phyloP scores from a whole-genome alignment of 2,113 vertebrate species.

The Telmatochromis sp. region DNA sequence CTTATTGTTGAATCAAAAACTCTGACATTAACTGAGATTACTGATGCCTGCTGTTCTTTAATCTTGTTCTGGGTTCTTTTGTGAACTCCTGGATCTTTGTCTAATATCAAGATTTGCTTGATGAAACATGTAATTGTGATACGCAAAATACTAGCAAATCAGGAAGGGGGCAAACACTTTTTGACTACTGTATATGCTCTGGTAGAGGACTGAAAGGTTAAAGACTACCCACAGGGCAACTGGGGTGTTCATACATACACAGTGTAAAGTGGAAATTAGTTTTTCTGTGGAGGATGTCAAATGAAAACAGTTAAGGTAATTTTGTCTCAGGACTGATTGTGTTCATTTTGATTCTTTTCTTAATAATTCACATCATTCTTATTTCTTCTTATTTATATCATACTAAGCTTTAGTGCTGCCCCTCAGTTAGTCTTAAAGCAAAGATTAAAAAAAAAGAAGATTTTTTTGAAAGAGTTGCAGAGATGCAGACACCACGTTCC shows the following conservation, averaged over 20 bases:
- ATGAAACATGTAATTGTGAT: background rate
- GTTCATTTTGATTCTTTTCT: background rate
- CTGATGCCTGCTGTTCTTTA: rapidly evolving
- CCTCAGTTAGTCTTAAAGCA: rapidly evolving
- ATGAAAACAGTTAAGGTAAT: background rate
- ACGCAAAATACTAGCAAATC: rapidly evolving
- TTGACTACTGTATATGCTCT: rapidly evolving
- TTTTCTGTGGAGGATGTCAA: background rate
- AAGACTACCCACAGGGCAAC: background rate
- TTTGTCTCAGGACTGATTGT: background rate
- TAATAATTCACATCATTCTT: rapidly evolving
- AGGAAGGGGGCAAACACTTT: background rate
- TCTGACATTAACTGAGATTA: rapidly evolving
- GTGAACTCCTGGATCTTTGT: rapidly evolving
- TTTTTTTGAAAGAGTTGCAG: background rate
- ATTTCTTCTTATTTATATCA: background rate
- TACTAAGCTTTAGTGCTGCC: background rate
- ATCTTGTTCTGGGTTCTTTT: background rate
- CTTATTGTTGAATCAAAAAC: background rate
- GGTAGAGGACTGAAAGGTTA: background rate
- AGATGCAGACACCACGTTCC: background rate
- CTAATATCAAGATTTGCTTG: background rate
- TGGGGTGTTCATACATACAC: rapidly evolving
- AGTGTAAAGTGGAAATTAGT: background rate
- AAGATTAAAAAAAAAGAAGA: background rate